phyloP scores from a whole-genome alignment of 2,888 invertebrate genomes.

The Dicycla oo region DNA sequence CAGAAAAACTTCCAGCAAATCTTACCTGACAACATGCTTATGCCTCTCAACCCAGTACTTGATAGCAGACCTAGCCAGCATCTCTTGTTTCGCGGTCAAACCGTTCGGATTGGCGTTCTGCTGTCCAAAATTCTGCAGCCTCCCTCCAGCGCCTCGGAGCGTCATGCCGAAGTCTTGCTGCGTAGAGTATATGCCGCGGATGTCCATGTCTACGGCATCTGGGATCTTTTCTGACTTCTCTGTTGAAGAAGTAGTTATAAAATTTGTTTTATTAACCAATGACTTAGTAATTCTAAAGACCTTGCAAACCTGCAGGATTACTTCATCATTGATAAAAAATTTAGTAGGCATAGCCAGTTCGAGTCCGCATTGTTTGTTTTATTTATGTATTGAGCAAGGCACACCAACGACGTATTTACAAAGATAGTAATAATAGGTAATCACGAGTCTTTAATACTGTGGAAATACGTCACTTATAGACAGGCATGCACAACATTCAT shows the following conservation, averaged over 20 bases:
- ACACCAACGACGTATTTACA: no score
- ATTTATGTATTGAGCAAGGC: no score
- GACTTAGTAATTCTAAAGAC: no score
- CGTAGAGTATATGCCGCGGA: slow-evolving; percentile 94
- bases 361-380: no score
- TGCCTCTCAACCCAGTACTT: slow-evolving; percentile 97
- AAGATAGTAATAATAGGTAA: no score
- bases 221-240: slow-evolving; percentile 86
- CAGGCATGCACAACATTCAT: no score
- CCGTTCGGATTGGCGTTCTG: slow-evolving; percentile 93
- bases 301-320: no score
- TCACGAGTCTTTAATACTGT: no score
- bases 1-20: not conserved
- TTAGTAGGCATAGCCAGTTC: no score
- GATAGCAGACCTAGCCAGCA: slow-evolving; percentile 96
- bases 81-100: slow-evolving; percentile 95
- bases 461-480: no score
- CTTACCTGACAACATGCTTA: slow-evolving; percentile 96
- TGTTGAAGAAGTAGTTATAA: slow-evolving; percentile 48
- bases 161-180: slow-evolving; percentile 95
- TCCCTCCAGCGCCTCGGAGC: slow-evolving; percentile 92
- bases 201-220: slow-evolving; percentile 91
- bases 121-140: slow-evolving; percentile 91
- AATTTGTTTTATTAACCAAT: not conserved
- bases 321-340: no score